Evolutionary conservation across 1,140 invertebrate species (phyloP), one percentile per base, ranked within the genome.

Genomic region (Chrysopa pallens): DNA sequence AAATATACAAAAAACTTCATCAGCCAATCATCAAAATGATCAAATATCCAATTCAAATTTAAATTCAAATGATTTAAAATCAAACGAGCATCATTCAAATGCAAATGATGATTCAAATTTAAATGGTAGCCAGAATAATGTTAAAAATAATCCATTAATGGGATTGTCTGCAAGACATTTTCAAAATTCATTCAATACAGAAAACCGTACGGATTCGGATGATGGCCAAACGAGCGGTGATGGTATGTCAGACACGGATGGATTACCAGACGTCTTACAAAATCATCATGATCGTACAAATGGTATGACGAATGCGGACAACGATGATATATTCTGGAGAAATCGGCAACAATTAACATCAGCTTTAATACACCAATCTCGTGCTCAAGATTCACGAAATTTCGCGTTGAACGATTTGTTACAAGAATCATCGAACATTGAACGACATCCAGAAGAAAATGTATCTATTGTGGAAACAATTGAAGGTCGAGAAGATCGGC

Each of bases 131-230:
- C 6, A 31, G 29, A 31, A 7, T 31, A 57, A 84, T 3, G 63
- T 86, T 1, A 86, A 86, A 52, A 84, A 70, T 49, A 85, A 85
- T 62, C 80, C 82, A 4, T n/a, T n/a, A n/a, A n/a, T n/a, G n/a
- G n/a, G n/a, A n/a, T n/a, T n/a, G n/a, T n/a, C n/a, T n/a, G 54
- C 60, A 15, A 64, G 75, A 42, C 74, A 78, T 49, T 80, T 76
- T 44, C 69, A n/a, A n/a, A n/a, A n/a, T n/a, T n/a, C n/a, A n/a
- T n/a, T n/a, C n/a, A n/a, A n/a, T n/a, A n/a, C n/a, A n/a, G n/a
- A n/a, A n/a, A n/a, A n/a, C n/a, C n/a, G n/a, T n/a, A n/a, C 69
- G 3, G 40, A 48, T 4, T 37, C 51, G 9, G 57, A 58, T 29
- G 51, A 46, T 29, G 9, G 28, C 1, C 44, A 44, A 3, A 59